Percentiles rank a stretch among this genome's conserved stretches.
Conservation (phyloP, 2,113 vertebrate genomes). For the Recurvirostra avosetta region DNA sequence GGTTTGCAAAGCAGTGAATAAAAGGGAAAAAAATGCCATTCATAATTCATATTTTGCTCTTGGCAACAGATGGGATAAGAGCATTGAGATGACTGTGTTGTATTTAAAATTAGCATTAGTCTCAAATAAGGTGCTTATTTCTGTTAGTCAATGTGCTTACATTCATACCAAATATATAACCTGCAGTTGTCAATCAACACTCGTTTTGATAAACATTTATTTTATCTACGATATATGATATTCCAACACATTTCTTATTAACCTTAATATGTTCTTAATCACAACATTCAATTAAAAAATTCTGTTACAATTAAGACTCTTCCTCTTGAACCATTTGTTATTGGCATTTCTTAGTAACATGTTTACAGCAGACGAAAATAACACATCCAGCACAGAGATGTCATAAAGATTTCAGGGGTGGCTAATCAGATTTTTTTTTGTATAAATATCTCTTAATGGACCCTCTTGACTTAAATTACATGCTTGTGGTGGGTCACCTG, state of each 20-base stretch:
- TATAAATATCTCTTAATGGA: background rate
- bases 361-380: background rate
- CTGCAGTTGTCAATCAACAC: background rate
- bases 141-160: background rate
- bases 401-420: background rate
- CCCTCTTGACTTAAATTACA: fast-evolving
- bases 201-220: background rate
- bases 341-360: background rate
- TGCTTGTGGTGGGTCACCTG: background rate
- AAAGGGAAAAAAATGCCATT: slow-evolving; percentile 6
- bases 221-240: background rate
- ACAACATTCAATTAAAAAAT: background rate
- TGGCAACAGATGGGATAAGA: slow-evolving; percentile 31
- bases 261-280: background rate
- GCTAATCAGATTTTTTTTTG: background rate
- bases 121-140: slow-evolving; percentile 8
- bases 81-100: background rate
- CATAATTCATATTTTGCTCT: slow-evolving; percentile 41
- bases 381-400: background rate
- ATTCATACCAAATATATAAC: background rate
- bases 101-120: slow-evolving; percentile 37
- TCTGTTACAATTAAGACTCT: background rate
- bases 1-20: background rate
- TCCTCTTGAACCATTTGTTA: background rate
- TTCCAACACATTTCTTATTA: background rate